Percentiles rank a stretch among this genome's conserved stretches.
These are phyloP conservation scores for Sebastes nivosus DNA, from an alignment of 2,797 vertebrate genomes.

Conservation along the genomic window DNA sequence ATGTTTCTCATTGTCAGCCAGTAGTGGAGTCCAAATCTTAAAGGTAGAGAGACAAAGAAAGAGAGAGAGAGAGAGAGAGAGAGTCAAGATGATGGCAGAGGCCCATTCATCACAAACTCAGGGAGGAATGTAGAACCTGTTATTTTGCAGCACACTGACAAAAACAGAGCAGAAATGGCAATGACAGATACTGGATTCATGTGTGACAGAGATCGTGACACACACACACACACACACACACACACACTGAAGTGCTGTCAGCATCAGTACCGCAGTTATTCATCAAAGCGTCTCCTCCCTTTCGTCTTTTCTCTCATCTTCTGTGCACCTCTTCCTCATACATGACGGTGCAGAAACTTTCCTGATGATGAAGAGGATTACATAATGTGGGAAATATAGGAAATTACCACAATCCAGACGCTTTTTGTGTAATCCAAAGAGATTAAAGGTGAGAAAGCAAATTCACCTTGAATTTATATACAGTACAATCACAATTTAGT, in stretches of 20 bases:
- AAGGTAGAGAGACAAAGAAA: not conserved
- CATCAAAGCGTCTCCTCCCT: conserved; percentile 54
- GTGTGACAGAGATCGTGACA: conserved; percentile 4
- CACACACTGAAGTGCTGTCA: conserved; percentile 48
- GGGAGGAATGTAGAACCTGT: conserved; percentile 1
- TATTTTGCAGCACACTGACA: conserved; percentile 5
- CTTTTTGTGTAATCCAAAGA: not conserved
- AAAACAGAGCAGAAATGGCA: not conserved
- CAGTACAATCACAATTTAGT: too few relatives aligned
- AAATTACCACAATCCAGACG: not conserved
- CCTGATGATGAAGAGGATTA: not conserved
- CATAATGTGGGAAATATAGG: not conserved
- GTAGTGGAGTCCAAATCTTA: not conserved
- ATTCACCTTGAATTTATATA: not conserved
- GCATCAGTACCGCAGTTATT: conserved; percentile 65
- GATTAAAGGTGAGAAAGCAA: not conserved
- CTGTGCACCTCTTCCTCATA: not conserved
- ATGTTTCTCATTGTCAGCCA: conserved; percentile 16
- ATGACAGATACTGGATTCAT: not conserved
- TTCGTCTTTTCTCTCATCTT: conserved; percentile 4
- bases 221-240: not conserved
- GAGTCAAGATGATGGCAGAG: not conserved
- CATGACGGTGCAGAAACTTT: not conserved
- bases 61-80: not conserved
- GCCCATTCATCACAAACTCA: conserved; percentile 32